Evolutionary conservation across 1,140 invertebrate genomes (phyloP).

Genomic region (Magallana angulata): DNA sequence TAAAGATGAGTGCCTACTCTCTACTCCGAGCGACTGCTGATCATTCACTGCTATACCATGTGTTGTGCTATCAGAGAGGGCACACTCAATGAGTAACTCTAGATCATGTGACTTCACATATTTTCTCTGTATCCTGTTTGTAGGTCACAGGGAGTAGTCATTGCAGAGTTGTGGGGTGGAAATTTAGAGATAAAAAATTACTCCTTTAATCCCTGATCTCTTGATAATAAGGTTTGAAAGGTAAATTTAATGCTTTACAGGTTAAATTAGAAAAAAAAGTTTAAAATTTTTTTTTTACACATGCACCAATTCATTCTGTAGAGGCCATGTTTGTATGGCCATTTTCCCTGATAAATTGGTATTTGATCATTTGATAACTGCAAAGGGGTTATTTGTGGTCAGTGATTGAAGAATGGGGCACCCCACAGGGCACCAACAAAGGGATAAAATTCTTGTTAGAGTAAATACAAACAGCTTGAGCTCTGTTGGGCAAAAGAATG

Average conservation of each 20-base stretch:
- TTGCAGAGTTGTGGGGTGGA: conserved; percentile 25
- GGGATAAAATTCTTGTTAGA: neutral
- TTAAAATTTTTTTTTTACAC: no score
- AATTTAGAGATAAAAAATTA: neutral
- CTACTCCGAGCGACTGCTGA: conserved; percentile 16
- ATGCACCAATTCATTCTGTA: no score
- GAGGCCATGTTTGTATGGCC: neutral
- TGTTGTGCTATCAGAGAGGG: conserved; percentile 29
- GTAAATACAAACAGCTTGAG: conserved; percentile 13
- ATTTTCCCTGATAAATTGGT: conserved; percentile 6
- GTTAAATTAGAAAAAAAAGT: no score
- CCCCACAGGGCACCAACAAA: conserved; percentile 16
- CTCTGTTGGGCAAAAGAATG: neutral
- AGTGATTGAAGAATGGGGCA: conserved; percentile 30
- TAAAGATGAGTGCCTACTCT: neutral
- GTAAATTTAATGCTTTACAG: no score
- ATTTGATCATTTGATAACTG: conserved; percentile 31
- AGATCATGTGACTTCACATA: conserved; percentile 34
- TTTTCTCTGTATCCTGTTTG: conserved; percentile 20
- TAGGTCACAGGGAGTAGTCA: conserved; percentile 23
- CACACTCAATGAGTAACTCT: conserved; percentile 25
- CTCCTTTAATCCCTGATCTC: neutral
- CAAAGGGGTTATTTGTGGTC: conserved; percentile 23
- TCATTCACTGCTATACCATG: conserved; percentile 21
- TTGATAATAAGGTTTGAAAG: neutral